Evolutionary conservation across 2,888 invertebrate genomes (phyloP).

Genomic region (Leucophenga maculata): DNA sequence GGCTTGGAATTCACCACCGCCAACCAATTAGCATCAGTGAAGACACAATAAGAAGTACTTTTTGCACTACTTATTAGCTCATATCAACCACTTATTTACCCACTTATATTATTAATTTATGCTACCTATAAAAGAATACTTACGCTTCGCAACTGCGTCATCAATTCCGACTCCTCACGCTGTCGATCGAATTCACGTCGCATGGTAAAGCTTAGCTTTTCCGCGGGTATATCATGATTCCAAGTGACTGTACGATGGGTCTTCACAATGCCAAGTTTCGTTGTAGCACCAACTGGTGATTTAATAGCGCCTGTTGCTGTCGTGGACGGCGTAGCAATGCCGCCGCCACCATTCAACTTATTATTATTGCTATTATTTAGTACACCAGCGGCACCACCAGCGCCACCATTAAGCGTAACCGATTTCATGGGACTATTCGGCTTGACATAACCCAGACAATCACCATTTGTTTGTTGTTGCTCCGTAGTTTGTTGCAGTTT

Average conservation of each 20-base stretch:
- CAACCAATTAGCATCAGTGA: too few species aligned
- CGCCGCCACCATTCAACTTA: slow-evolving; percentile 52
- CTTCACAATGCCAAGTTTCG: slow-evolving; percentile 59
- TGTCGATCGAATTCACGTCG: slow-evolving; percentile 92
- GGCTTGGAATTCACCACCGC: too few species aligned
- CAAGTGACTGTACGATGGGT: slow-evolving; percentile 76
- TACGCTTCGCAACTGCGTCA: slow-evolving; percentile 87
- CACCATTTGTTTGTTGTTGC: slow-evolving; percentile 45
- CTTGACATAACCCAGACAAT: slow-evolving; percentile 72
- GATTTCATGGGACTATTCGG: slow-evolving; percentile 71
- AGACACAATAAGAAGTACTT: too few species aligned
- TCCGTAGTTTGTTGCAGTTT: slow-evolving; percentile 25
- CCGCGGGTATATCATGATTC: slow-evolving; percentile 81
- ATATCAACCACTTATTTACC: too few species aligned
- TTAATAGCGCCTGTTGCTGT: slow-evolving; percentile 48
- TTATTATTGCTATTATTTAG: slow-evolving; percentile 55
- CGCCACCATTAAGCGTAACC: slow-evolving; percentile 32
- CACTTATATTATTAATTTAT: not conserved
- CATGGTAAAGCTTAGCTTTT: slow-evolving; percentile 92
- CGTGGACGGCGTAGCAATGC: not conserved
- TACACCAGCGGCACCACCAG: slow-evolving; percentile 46
- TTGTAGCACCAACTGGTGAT: slow-evolving; percentile 66
- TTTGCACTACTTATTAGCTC: too few species aligned
- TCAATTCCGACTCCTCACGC: slow-evolving; percentile 88
- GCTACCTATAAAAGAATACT: slow-evolving; percentile 58